Evolutionary conservation across 2,888 invertebrate species (phyloP), one percentile per base, ranked within the genome.

Genomic region (Morinoia aosen): DNA sequence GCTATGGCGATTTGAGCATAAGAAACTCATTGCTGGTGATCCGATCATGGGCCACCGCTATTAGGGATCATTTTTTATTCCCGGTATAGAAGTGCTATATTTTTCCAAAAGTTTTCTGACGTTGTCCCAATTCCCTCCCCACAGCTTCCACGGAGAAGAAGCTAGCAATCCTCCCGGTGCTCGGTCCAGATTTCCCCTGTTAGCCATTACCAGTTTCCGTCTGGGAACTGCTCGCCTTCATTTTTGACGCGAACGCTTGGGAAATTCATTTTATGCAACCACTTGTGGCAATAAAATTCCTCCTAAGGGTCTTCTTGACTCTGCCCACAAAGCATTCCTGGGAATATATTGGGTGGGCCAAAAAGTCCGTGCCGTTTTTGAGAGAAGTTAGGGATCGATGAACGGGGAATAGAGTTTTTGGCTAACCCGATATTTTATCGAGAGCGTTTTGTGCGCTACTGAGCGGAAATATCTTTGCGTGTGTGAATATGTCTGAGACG

Each of bases 241-340:
- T 19, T 76, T 76, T 76, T 76, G 76, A 76, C 76, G 76, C 76
- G 33, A 76, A 76, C 25, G 33, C 76, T 76, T 5, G 76, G 76
- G 76, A 76, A 76, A 76, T 76, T 76, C 25, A 76, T 76, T 76
- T 76, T 76, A 76, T 76, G 76, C 33, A 76, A 76, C 76, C 76
- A 76, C 76, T 76, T 76, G 25, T 76, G 76, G 76, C 76, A 76
- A 76, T 76, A 33, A 76, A 76, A 76, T 76, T 76, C 61, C 76
- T 76, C 76, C 76, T 76, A 76, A 76, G 76, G 76, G 76, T 76
- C 76, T 76, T 76, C 76, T 76, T 76, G 76, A 76, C 76, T 76
- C 25, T 33, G 76, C 76, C 76, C 7, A 76, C 76, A 76, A 76
- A 76, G 8, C 76, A 76, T 76, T 76, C 76, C 33, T 76, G 19